A percentile compares a stretch with the other conserved stretches of the same genome.
phyloP scores from a whole-genome alignment of 2,888 invertebrate species.

The Pyrgus malvae region DNA sequence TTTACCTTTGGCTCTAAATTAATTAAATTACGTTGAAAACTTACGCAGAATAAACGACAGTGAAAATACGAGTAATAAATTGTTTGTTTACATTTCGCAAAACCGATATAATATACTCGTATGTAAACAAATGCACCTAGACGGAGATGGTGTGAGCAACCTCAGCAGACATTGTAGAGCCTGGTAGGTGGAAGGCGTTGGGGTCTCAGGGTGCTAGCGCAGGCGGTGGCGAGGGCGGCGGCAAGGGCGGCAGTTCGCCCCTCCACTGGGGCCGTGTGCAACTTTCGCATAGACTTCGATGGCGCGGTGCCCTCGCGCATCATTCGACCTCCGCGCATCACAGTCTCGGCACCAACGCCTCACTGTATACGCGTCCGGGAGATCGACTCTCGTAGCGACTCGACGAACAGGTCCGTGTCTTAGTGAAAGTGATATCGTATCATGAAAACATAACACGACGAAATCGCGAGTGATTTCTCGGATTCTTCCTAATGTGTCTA shows the following conservation, averaged over 20 bases:
- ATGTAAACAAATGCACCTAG: neutral
- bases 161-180: slow-evolving; percentile 4
- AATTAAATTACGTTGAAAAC: no score
- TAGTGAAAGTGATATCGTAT: slow-evolving; percentile 68
- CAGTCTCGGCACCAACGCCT: slow-evolving; percentile 77
- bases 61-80: no score
- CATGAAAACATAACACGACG: slow-evolving; percentile 46
- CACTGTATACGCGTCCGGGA: slow-evolving; percentile 77
- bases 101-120: no score
- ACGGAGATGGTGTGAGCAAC: neutral
- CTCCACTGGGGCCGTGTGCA: slow-evolving; percentile 81
- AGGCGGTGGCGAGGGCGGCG: slow-evolving; percentile 50
- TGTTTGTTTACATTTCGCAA: no score
- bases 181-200: slow-evolving; percentile 33
- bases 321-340: slow-evolving; percentile 80
- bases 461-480: slow-evolving; percentile 67
- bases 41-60: no score
- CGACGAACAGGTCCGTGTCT: slow-evolving; percentile 79
- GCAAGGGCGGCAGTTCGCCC: slow-evolving; percentile 51
- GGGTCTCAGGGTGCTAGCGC: slow-evolving; percentile 41
- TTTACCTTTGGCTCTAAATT: no score
- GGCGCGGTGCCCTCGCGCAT: slow-evolving; percentile 71
- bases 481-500: slow-evolving; percentile 68
- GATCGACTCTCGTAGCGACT: slow-evolving; percentile 78
- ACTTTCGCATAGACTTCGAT: slow-evolving; percentile 77